Evolutionary conservation across 1,140 invertebrate genomes (phyloP).

Genomic region (Mizuhopecten yessoensis): DNA sequence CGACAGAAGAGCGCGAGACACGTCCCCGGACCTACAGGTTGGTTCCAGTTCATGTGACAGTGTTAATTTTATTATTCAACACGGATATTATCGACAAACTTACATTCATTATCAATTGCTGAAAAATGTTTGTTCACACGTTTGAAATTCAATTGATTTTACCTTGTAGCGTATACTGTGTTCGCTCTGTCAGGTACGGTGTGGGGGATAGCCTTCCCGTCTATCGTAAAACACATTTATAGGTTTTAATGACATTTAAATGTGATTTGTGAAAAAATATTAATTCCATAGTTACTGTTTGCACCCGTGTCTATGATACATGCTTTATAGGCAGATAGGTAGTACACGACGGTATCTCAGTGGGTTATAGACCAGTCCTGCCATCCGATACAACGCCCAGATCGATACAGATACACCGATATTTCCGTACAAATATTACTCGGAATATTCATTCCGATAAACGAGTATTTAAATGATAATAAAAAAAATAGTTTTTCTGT

Average conservation of each 20-base stretch:
- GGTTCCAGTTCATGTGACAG: background rate
- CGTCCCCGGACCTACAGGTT: background rate
- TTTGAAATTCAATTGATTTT: constrained; percentile 3
- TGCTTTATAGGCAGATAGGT: background rate
- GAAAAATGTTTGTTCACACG: background rate
- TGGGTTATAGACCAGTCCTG: background rate
- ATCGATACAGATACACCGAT: background rate
- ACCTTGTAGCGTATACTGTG: background rate
- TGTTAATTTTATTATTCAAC: constrained; percentile 21
- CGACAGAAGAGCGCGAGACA: background rate
- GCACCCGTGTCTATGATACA: background rate
- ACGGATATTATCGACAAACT: background rate
- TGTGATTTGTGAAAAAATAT: background rate
- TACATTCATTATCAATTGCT: background rate
- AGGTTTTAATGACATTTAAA: constrained; percentile 35
- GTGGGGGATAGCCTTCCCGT: background rate
- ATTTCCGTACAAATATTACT: background rate
- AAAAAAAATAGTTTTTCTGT: background rate
- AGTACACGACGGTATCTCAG: no score
- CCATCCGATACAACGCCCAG: background rate
- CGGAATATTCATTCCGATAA: background rate
- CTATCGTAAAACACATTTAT: background rate
- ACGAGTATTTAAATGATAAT: background rate
- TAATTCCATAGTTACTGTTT: background rate
- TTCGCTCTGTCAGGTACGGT: background rate